Percentiles rank a stretch among this genome's conserved stretches.
Evolutionary conservation across 2,888 invertebrate genomes (phyloP).

Genomic region (Cremastobaeus sp.): DNA sequence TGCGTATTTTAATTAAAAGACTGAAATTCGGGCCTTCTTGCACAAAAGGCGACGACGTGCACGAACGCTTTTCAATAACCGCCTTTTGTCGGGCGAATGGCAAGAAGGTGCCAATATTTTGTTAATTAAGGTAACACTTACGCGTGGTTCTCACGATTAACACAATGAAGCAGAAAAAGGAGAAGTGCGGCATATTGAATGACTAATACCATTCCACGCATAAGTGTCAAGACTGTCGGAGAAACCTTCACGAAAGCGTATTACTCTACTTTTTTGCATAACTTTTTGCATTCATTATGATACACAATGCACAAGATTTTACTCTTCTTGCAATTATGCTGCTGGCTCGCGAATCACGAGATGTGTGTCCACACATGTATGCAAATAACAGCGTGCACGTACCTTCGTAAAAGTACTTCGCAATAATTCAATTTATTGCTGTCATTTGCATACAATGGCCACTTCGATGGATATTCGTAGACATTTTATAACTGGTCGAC

Average conservation of each 20-base stretch:
- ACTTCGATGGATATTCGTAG: too few species aligned
- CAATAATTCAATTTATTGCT: too few species aligned
- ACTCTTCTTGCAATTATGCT: conserved; percentile 24
- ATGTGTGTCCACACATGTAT: too few species aligned
- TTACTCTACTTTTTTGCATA: conserved; percentile 45
- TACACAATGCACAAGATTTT: conserved; percentile 34
- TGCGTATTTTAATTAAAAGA: neutral
- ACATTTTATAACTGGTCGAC: too few species aligned
- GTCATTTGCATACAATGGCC: too few species aligned
- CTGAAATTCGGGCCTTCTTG: too few species aligned
- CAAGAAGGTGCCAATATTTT: conserved; percentile 11
- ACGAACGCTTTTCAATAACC: too few species aligned
- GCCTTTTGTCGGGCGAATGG: neutral
- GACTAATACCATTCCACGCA: conserved; percentile 46
- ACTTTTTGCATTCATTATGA: conserved; percentile 28
- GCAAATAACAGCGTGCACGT: too few species aligned
- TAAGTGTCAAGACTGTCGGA: conserved; percentile 52
- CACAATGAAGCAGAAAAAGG: conserved; percentile 36
- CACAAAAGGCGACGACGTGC: too few species aligned
- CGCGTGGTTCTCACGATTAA: conserved; percentile 43
- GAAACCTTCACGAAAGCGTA: conserved; percentile 51
- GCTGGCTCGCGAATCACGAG: conserved; percentile 23
- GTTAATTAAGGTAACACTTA: conserved; percentile 11
- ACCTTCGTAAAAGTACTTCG: too few species aligned
- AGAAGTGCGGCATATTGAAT: conserved; percentile 26